Base-by-base conservation (phyloP, 37 sponge, comb jelly and placozoan species). In the Bolinopsis microptera region DNA sequence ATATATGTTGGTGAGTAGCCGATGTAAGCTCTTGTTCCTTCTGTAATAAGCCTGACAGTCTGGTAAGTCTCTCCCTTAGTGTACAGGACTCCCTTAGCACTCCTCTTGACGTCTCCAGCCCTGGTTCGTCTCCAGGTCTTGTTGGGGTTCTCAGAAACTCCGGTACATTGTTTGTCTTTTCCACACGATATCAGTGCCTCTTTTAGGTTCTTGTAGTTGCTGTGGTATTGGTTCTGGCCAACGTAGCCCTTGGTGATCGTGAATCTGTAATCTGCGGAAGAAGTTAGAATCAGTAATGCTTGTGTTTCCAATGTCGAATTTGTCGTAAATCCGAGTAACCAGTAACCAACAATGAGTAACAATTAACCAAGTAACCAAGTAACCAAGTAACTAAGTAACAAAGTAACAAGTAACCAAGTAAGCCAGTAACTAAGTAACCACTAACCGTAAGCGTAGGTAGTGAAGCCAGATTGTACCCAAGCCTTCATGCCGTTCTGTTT, bases 41-140 rank as follows among this genome's bases (percentile, higher is more conserved):
- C 31, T 24, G 75, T 72, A 72, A 72, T n/a, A 8, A 72, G 5
- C 31, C 75, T n/a, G 75, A n/a, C 18, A 21, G 75, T 72, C 75
- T 72, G 22, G 31, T 23, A 72, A 23, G 75, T 72, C n/a, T 72
- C 31, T 72, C 75, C 75, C 75, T 72, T 72, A 21, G 31, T 24
- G 75, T 72, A 72, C 22, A 72, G 31, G 5, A 72, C 31, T 28
- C 31, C 26, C 75, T 72, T 72, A 30, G 27, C 2, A 23, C 75
- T 72, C 31, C 5, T 72, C 75, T 72, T 72, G 31, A 72, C 75
- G 18, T 72, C 75, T 72, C 75, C 75, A 24, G 22, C n/a, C 75
- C 18, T 21, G 75, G 5, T 72, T 28, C 26, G 27, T 72, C 75
- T 72, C 22, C 5, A 48, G 5, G 5, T 48, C 5, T 48, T 48